Evolutionary conservation across 2,797 vertebrate genomes (phyloP), one percentile per base, ranked within the genome.

Genomic region (Oryzias sinensis): DNA sequence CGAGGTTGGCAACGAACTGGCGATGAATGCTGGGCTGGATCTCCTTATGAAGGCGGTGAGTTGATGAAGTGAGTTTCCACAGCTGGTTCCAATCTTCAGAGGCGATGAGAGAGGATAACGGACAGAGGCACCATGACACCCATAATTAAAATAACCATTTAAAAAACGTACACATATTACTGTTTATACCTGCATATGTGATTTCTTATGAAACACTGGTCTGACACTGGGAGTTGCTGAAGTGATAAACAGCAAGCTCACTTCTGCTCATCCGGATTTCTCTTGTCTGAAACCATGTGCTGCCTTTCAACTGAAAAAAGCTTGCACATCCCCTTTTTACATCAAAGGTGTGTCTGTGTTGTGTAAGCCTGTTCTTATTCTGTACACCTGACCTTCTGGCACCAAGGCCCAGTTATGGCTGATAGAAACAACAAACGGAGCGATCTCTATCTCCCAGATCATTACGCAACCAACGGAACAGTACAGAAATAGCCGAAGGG

Each of bases 401-500:
- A 86, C 79, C 49, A 59, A 84, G 76, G 82, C 79, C 79, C 85
- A 80, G 86, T 88, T 84, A 80, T 85, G 83, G 83, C 79, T 84
- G 86, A 82, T 70, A 72, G 84, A 86, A 82, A 83, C 85, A 88
- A 87, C 88, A 86, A 88, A 85, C 81, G 83, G 77, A 87, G 74
- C 49, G 65, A 85, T 87, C 76, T 77, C 80, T 82, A 84, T 85
- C 86, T 82, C 79, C 75, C 79, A 74, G 79, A 87, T 88, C 84
- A 87, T 89, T 89, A 86, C 76, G 62, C 86, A 88, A 87, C 80
- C 46, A 18, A 69, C 59, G 82, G 76, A 72, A 63, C 49, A 17
- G 74, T 78, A 88, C 84, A 87, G 81, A 85, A 84, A 86, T 89
- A 84, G 86, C 92, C 84, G 83, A 88, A 87, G 89, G 90, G 89